These are phyloP conservation scores for Anagrus nilaparvatae DNA, from an alignment of 1,140 invertebrate species.

Conservation along the genomic window DNA sequence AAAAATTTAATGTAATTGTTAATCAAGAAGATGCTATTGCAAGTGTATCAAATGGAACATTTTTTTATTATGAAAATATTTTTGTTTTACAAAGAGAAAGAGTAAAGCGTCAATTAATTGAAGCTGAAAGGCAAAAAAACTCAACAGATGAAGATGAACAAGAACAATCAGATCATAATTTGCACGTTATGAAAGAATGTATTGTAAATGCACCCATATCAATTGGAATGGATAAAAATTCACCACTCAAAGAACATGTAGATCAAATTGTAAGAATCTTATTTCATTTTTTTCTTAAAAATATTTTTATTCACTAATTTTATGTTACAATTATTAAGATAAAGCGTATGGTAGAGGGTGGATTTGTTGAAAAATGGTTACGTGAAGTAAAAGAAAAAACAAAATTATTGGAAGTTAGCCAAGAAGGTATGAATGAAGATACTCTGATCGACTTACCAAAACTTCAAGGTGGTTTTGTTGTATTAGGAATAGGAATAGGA, in stretches of 20 bases:
- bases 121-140: slow-evolving; percentile 24
- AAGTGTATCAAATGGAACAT: slow-evolving; percentile 54
- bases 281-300: slow-evolving; percentile 6
- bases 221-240: slow-evolving; percentile 70
- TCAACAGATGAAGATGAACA: slow-evolving; percentile 12
- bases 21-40: slow-evolving; percentile 48
- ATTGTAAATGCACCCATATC: slow-evolving; percentile 70
- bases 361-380: slow-evolving; percentile 68
- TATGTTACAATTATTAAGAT: slow-evolving; percentile 32
- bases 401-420: slow-evolving; percentile 37
- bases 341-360: slow-evolving; percentile 57
- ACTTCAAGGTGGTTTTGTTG: slow-evolving; percentile 63
- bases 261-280: slow-evolving; percentile 45
- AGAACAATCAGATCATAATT: slow-evolving; percentile 39
- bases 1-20: slow-evolving; percentile 51
- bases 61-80: slow-evolving; percentile 73
- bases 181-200: slow-evolving; percentile 74
- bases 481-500: slow-evolving; percentile 55
- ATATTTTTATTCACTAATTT: not conserved
- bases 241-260: slow-evolving; percentile 59
- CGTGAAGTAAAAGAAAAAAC: slow-evolving; percentile 56
- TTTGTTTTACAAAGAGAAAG: slow-evolving; percentile 56
- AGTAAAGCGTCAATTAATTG: slow-evolving; percentile 44
- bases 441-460: slow-evolving; percentile 66
- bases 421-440: slow-evolving; percentile 46